Base-by-base conservation (phyloP, 1,140 invertebrate genomes). In the Eufriesea mexicana region DNA sequence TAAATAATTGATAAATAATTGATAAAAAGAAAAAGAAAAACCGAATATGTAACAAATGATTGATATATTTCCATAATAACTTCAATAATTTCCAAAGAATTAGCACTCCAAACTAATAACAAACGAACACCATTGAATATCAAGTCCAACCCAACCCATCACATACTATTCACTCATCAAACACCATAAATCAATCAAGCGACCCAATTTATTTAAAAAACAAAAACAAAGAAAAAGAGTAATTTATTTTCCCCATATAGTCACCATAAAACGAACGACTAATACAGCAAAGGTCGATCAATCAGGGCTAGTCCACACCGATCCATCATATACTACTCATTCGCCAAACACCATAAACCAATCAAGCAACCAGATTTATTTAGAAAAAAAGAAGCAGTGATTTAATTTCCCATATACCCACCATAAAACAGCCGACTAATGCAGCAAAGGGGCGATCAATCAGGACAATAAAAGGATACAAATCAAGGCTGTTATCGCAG, bases 401-500 rank as follows among this genome's bases (percentile, higher is more conserved):
- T 25, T 25, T 25, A 25, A 70, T 70, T 42, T 45, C 67, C n/a
- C n/a, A 18, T 14, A 35, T 2, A 35, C 35, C 35, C 35, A 35
- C 35, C 16, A 51, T 71, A 23, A n/a, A 66, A 35, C 61, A 12
- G 47, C 49, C 14, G 59, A 62, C 12, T 14, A 47, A 62, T 20
- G n/a, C 59, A 35, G 55, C 28, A n/a, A 67, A 51, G 49, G 66
- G n/a, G 57, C 10, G 51, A 81, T 81, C 71, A 55, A 42, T 81
- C 79, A n/a, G 51, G 10, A 61, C 2, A 57, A 76, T 57, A 76
- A 75, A 81, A 45, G 79, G 18, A 49, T 42, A 57, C 72, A 62
- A 49, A 81, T 81, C 79, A 67, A 75, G 16, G 42, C 72, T 75
- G 79, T 75, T 81, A 81, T 81, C 79, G 51, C 51, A 14, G 42